Percentiles rank a stretch among this genome's conserved stretches.
Evolutionary conservation across 2,797 vertebrate genomes (phyloP).

Genomic region (Poecilia gillii): DNA sequence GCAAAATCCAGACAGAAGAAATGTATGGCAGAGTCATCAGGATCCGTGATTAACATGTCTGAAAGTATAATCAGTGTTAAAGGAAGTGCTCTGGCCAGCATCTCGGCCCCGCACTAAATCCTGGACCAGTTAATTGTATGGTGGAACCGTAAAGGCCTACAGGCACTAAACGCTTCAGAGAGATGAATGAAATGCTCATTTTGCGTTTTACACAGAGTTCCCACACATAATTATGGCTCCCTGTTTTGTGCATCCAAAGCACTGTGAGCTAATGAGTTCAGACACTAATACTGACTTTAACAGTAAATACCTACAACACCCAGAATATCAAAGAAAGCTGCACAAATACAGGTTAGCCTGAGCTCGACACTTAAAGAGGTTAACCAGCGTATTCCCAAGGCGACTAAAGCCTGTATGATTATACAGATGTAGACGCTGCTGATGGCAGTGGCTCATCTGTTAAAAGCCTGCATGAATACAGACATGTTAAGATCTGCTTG

Average conservation of each 20-base stretch:
- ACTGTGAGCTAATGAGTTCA: constrained; percentile 56
- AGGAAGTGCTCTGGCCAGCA: constrained; percentile 74
- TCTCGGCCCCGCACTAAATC: constrained; percentile 72
- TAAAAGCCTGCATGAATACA: constrained; percentile 16
- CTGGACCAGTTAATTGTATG: constrained; percentile 76
- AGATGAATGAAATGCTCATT: constrained; percentile 72
- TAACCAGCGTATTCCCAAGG: constrained; percentile 21
- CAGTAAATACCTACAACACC: constrained; percentile 17
- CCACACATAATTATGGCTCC: constrained; percentile 59
- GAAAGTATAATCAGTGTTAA: constrained; percentile 66
- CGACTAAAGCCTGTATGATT: not conserved
- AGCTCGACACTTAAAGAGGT: constrained; percentile 6
- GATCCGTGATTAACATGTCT: constrained; percentile 78
- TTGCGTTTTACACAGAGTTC: constrained; percentile 62
- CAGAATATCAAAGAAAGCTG: constrained; percentile 18
- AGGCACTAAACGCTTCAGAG: constrained; percentile 57
- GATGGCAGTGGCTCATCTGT: constrained; percentile 11
- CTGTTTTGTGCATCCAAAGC: constrained; percentile 49
- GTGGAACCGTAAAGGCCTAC: constrained; percentile 56
- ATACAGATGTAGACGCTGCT: not conserved
- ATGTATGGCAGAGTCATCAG: constrained; percentile 76
- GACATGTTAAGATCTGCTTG: constrained; percentile 16
- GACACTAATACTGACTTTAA: constrained; percentile 33
- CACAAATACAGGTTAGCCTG: constrained; percentile 4
- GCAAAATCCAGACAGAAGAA: constrained; percentile 61